Evolutionary conservation across 2,797 vertebrate species (phyloP), one percentile per base, ranked within the genome.

Genomic region (Sebastes cheni): DNA sequence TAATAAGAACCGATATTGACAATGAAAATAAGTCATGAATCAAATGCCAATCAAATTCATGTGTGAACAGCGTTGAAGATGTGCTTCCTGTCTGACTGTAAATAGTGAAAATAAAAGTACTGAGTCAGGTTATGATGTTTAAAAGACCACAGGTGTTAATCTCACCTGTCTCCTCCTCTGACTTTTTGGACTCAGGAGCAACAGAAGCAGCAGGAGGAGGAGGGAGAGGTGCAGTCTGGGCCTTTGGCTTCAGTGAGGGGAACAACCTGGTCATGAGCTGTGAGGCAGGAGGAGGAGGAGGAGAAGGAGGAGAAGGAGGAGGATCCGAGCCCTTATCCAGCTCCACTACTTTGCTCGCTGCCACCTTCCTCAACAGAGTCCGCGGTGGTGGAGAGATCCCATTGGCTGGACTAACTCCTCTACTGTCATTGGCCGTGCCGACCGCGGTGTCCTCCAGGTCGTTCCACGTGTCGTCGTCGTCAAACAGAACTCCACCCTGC

Each of bases 381-480:
- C 87, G 95, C 36, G 95, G 95, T 6, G 86, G 72, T 3, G 89
- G 72, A 39, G 77, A 22, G 4, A 42, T 12, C 39, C 90, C 80
- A 1, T 13, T 34, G 54, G 27, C 75, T 2, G 52, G 71, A 66
- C 81, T 56, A 25, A 52, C 9, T 54, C 58, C 70, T 42, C 23
- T 13, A 4, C 75, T 10, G 29, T 82, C 77, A 1, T 11, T 14
- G 16, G 42, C 8, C 4, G 46, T 18, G 3, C 18, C 6, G 3
- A 58, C 55, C 1, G 79, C 75, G 12, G 93, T 83, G 72, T 97
- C 97, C 69, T 97, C 97, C 25, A 95, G 82, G 80, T 99, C 97
- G 12, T 96, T 96, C 98, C 98, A 99, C 0, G 98, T 97, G 92
- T 97, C 96, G 42, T 98, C 96, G 70, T 99, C 98, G 23, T 98